Evolutionary conservation across 2,113 vertebrate genomes (phyloP), one percentile per base, ranked within the genome.

Genomic region (Ovis aries): DNA sequence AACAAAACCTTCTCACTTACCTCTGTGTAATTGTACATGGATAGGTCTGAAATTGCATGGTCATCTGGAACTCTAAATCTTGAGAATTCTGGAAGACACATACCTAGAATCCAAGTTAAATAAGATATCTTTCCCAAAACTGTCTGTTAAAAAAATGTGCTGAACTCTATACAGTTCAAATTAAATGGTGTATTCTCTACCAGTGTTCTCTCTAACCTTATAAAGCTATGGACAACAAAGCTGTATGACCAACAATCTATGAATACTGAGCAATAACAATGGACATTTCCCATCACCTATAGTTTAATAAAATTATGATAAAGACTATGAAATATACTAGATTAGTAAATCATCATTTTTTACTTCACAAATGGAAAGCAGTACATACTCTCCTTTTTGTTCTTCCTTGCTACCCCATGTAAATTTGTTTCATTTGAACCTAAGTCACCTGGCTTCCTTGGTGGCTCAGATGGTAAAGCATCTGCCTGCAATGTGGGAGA

Each of bases 21-120:
- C 99, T 99, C 99, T 81, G 99, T 0, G 0, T 99, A 99, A 98
- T 99, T 99, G 98, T 99, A 99, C 99, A 99, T 99, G 93, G 99
- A 99, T 94, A 99, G 98, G 97, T 99, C 99, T 0, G 99, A 99
- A 52, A 99, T 99, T 0, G 99, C 99, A 0, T 99, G 99, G 98
- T 99, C 99, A 21, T 99, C 99, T 67, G 99, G 99, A 59, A 99
- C 99, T 95, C 99, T 98, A 67, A 99, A 97, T 93, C 99, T 99
- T 92, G 99, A 99, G 96, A 99, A 99, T 95, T 99, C 99, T 0
- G 99, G 99, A 91, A 99, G 99, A 33, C 99, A 99, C 55, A 98
- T 93, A 98, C 98, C 99, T 99, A 95, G 48, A 91, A 97, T 77
- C 86, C 92, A 98, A 96, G 33, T 91, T 81, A 87, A 97, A 88